Base-by-base conservation (phyloP, 2,797 vertebrate species). In the Karalla daura region DNA sequence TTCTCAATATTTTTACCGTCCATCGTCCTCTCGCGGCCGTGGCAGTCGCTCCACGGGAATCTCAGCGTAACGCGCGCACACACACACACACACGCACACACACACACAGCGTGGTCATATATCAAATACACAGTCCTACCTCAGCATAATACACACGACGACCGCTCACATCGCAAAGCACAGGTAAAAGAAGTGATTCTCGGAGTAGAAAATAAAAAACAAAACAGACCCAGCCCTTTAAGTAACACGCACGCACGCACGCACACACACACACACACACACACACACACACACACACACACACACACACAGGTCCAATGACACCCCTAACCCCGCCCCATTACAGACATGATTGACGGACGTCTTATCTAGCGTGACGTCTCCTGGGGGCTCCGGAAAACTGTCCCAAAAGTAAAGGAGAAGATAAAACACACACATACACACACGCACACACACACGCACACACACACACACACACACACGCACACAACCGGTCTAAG, bases 61-160 rank as follows among this genome's bases (percentile, higher is more conserved):
- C 49, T 63, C 60, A 59, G 45, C 69, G 58, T 50, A 61, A n/a
- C n/a, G n/a, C n/a, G n/a, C n/a, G n/a, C n/a, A n/a, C n/a, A n/a
- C n/a, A n/a, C n/a, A n/a, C n/a, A n/a, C n/a, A n/a, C n/a, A n/a
- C n/a, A n/a, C n/a, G n/a, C n/a, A n/a, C n/a, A n/a, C n/a, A n/a
- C n/a, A n/a, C n/a, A n/a, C n/a, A n/a, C n/a, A n/a, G n/a, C 69
- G 53, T 28, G 52, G 55, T 76, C 56, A 80, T 74, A 80, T 71
- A 83, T 76, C 76, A 82, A 78, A 90, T 81, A 83, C 73, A 87
- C 83, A 85, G 35, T 68, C 81, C 75, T 79, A 86, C 77, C 63
- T 88, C 61, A 49, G 67, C 86, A 85, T 82, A 75, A 82, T 77
- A 85, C 83, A 87, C 12, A 23, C 81, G 80, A 84, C 49, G 56